Conservation (phyloP, 2,888 invertebrate genomes). For the Rhamnusium bicolor region DNA sequence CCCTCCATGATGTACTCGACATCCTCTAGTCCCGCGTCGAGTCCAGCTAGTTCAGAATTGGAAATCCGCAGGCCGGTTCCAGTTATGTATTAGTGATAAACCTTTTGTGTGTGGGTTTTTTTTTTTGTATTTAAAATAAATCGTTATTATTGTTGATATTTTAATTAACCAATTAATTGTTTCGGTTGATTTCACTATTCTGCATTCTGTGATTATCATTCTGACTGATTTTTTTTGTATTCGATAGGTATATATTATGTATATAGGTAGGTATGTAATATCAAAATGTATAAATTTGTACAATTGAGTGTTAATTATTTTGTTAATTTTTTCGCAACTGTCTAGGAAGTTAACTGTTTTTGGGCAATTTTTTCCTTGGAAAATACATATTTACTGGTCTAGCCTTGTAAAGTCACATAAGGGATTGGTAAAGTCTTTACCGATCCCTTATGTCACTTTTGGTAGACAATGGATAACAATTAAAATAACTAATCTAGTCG, state of each 20-base stretch:
- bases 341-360: too few relatives aligned
- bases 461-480: too few relatives aligned
- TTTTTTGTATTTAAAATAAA: background rate
- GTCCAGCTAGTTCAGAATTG: conserved; percentile 67
- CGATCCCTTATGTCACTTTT: too few relatives aligned
- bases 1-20: conserved; percentile 70
- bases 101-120: background rate
- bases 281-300: background rate
- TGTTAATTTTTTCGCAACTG: conserved; percentile 45
- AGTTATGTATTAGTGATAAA: conserved; percentile 77
- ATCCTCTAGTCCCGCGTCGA: conserved; percentile 69
- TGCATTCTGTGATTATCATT: conserved; percentile 55
- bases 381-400: too few relatives aligned
- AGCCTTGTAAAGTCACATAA: too few relatives aligned
- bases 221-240: conserved; percentile 57
- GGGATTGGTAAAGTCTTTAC: too few relatives aligned
- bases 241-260: conserved; percentile 25
- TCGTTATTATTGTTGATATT: conserved; percentile 39
- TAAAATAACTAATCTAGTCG: too few relatives aligned
- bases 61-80: conserved; percentile 80
- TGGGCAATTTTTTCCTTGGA: too few relatives aligned
- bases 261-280: conserved; percentile 2
- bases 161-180: conserved; percentile 29
- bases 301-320: conserved; percentile 36
- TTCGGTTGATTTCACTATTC: conserved; percentile 35